These are phyloP conservation scores for Brienomyrus longianalis DNA, from an alignment of 2,113 vertebrate genomes.

Conservation along the genomic window DNA sequence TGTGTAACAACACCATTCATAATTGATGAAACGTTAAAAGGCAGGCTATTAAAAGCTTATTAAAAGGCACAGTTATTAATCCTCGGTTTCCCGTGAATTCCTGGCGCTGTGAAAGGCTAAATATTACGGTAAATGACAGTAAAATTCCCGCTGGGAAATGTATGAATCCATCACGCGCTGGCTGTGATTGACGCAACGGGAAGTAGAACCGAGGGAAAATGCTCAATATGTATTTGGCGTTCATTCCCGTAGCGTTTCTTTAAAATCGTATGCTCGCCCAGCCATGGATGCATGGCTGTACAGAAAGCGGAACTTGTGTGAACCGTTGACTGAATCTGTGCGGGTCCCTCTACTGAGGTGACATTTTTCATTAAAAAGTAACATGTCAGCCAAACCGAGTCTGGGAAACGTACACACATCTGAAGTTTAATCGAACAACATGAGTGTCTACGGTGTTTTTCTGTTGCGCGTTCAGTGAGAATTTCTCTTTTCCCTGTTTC, in stretches of 20 bases:
- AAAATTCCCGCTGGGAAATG: conserved; percentile 4
- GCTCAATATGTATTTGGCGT: not conserved
- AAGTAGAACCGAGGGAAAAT: not conserved
- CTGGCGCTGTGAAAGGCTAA: not conserved
- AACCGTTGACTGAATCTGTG: not conserved
- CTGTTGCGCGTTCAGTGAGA: not conserved
- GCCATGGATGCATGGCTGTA: not conserved
- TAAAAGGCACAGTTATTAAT: conserved; percentile 9
- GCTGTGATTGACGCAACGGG: not conserved
- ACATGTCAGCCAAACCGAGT: not conserved
- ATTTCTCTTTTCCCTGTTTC: conserved; percentile 53
- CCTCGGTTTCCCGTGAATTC: conserved; percentile 6
- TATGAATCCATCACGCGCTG: not conserved
- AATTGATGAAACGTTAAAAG: conserved; percentile 7
- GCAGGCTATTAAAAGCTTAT: conserved; percentile 7
- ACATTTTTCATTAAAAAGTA: not conserved
- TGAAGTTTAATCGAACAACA: not conserved
- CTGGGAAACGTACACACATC: not conserved
- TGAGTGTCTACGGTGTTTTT: not conserved
- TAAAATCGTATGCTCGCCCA: not conserved
- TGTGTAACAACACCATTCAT: conserved; percentile 7
- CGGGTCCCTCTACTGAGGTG: not conserved
- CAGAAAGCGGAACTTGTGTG: not conserved
- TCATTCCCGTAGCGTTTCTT: not conserved
- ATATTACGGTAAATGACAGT: conserved; percentile 7